phyloP scores from a whole-genome alignment of 2,797 vertebrate genomes.

The Lepus townsendii region DNA sequence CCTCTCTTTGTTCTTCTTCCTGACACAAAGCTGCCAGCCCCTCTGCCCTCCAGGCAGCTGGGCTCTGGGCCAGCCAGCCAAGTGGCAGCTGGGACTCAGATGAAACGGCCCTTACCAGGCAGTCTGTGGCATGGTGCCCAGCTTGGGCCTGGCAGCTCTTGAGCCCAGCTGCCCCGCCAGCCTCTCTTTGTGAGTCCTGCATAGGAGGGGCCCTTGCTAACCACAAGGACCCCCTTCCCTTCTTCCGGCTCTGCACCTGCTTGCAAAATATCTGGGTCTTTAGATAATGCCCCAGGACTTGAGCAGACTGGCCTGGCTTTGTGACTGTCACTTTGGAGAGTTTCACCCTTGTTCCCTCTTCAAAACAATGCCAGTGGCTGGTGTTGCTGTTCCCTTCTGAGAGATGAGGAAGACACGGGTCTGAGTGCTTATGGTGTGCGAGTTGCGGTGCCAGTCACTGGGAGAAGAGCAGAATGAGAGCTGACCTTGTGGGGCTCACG shows the following conservation, averaged over 20 bases:
- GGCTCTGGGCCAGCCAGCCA: slow-evolving; percentile 75
- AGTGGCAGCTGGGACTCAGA: slow-evolving; percentile 79
- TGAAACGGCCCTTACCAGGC: slow-evolving; percentile 74
- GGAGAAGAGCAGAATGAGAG: background rate
- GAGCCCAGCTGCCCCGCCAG: slow-evolving; percentile 72
- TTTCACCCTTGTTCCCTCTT: slow-evolving; percentile 53
- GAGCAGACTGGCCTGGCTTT: background rate
- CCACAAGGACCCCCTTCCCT: slow-evolving; percentile 22
- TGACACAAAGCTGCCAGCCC: slow-evolving; percentile 70
- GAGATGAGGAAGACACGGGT: background rate
- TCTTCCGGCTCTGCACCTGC: background rate
- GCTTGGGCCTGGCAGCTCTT: slow-evolving; percentile 62
- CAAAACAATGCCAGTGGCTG: slow-evolving; percentile 10
- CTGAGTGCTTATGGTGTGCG: slow-evolving; percentile 4
- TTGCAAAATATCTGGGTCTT: slow-evolving; percentile 49
- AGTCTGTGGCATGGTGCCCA: slow-evolving; percentile 74
- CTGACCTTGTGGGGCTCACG: background rate
- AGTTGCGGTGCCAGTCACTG: background rate
- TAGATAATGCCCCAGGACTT: background rate
- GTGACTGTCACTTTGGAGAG: slow-evolving; percentile 23
- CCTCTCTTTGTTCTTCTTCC: slow-evolving; percentile 63
- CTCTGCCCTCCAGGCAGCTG: slow-evolving; percentile 39
- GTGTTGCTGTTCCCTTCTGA: background rate
- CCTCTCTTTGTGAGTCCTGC: slow-evolving; percentile 60
- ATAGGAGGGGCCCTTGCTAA: slow-evolving; percentile 41